Base-by-base conservation (phyloP, 2,888 invertebrate species). In the Platycheirus rosarum region DNA sequence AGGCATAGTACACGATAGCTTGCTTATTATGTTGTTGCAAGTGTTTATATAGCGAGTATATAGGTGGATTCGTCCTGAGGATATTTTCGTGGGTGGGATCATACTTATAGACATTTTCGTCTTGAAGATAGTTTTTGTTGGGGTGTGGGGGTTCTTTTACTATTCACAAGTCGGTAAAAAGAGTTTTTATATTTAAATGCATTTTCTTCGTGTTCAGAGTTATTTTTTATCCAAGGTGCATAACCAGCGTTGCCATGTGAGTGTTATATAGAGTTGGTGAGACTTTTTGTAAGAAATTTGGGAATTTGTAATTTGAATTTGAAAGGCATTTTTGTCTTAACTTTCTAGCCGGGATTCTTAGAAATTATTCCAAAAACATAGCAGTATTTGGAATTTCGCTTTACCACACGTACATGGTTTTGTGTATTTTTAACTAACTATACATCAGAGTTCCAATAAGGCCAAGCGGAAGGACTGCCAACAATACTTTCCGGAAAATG, bases 81-180 rank as follows among this genome's bases (percentile, higher is more conserved):
- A 26, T 57, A 29, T 44, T 57, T 11, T 60, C 60, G n/a, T 42
- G 7, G 11, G n/a, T 16, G 42, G 57, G 42, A n/a, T 42, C 42
- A n/a, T 42, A 42, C 13, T 23, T 57, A 3, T 55, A 5, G 42
- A 29, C 13, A 26, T 60, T 42, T 60, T 60, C n/a, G 20, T 55
- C 37, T 20, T 16, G 16, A 16, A 32, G 29, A n/a, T 55, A 32
- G 18, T 55, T 55, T 13, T 55, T 55, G 32, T 53, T 55, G 32
- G 1, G 2, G n/a, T 20, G 18, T 55, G n/a, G n/a, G n/a, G n/a
- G 35, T 37, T 20, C 13, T 55, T 55, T 35, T n/a, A 53, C 37
- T 20, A 13, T 18, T 53, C 18, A 35, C n/a, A n/a, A n/a, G 29
- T 18, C 51, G 35, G n/a, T 37, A 18, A 35, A 18, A 35, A 18